Evolutionary conservation across 2,888 invertebrate genomes (phyloP).

Genomic region (Caenorhabditis sp.): DNA sequence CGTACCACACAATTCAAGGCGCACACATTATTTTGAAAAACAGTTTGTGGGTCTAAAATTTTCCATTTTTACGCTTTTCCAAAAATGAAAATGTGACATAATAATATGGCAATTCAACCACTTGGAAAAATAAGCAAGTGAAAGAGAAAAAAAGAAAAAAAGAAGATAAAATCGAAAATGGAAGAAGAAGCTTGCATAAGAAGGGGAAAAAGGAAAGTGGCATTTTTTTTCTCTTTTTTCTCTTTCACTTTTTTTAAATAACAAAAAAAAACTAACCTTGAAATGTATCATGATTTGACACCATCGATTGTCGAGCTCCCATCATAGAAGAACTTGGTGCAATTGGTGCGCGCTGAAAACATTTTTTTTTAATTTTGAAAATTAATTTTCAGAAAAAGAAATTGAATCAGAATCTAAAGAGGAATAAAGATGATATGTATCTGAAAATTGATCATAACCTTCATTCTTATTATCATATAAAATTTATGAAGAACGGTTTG

Average conservation of each 20-base stretch:
- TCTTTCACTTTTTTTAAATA: background rate
- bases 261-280: slow-evolving; percentile 22
- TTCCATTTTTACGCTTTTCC: background rate
- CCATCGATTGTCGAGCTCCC: slow-evolving; percentile 47
- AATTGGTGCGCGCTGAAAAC: background rate
- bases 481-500: background rate
- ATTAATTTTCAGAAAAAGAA: background rate
- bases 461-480: background rate
- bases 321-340: slow-evolving; percentile 33
- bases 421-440: background rate
- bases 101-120: background rate
- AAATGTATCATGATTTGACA: slow-evolving; percentile 39
- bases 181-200: slow-evolving; percentile 1
- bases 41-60: background rate
- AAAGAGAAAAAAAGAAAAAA: background rate
- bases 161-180: background rate
- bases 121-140: background rate
- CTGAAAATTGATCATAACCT: background rate
- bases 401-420: background rate
- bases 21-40: background rate
- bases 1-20: background rate
- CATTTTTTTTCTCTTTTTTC: background rate
- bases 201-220: background rate
- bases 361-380: background rate
- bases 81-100: background rate